These are phyloP conservation scores for Ifrita kowaldi DNA, from an alignment of 2,113 vertebrate genomes.

Conservation along the genomic window DNA sequence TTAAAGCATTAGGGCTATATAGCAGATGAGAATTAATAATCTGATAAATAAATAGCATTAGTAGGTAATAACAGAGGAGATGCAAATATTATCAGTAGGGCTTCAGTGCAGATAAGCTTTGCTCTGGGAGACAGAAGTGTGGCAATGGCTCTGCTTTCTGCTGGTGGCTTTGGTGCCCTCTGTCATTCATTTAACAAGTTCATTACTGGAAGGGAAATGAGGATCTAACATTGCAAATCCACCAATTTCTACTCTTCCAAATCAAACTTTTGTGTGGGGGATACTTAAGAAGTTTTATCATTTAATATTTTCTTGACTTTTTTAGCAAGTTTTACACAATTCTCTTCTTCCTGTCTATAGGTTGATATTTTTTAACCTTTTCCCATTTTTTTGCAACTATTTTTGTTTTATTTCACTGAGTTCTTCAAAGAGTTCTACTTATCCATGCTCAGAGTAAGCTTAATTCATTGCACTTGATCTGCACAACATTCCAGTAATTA, in stretches of 20 bases:
- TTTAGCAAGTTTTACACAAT: background rate
- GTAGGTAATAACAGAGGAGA: background rate
- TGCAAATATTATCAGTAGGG: background rate
- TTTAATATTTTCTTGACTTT: background rate
- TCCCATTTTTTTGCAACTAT: background rate
- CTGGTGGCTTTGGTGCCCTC: background rate
- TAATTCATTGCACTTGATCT: background rate
- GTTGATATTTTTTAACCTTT: background rate
- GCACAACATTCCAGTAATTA: background rate
- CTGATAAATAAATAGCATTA: background rate
- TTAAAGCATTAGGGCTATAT: background rate
- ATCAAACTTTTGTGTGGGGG: background rate
- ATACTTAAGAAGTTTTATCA: background rate
- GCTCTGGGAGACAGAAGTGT: background rate
- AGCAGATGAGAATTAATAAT: background rate
- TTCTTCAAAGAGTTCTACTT: background rate
- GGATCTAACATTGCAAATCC: background rate
- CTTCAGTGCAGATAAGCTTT: background rate
- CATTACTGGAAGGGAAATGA: background rate
- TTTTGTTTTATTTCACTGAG: background rate
- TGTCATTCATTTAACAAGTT: background rate
- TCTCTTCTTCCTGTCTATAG: background rate
- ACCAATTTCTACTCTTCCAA: background rate
- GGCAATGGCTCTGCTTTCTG: background rate
- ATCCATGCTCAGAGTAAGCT: background rate